Evolutionary conservation across 2,113 vertebrate species (phyloP).

Genomic region (Columbina picui): DNA sequence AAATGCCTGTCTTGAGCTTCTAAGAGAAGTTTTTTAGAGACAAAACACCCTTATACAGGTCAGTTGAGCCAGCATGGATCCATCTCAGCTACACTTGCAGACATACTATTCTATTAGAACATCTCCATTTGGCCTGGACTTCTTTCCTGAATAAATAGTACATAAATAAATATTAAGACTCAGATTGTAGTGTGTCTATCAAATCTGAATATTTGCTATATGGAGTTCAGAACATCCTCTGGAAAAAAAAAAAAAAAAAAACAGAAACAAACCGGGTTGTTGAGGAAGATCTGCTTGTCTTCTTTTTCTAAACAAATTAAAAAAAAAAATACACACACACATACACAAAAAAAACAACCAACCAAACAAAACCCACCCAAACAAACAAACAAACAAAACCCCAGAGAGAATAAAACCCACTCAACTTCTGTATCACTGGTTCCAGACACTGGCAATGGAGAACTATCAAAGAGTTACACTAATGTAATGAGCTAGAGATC

Average conservation of each 20-base stretch:
- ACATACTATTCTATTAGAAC: fast-evolving
- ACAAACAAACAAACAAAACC: no score
- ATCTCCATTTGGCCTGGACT: not conserved
- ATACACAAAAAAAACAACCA: no score
- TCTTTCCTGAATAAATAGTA: not conserved
- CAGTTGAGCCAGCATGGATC: not conserved
- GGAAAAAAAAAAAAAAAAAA: not conserved
- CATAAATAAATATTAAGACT: not conserved
- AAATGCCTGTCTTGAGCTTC: not conserved
- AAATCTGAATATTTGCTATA: not conserved
- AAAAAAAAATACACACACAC: no score
- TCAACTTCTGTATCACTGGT: fast-evolving
- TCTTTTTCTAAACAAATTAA: not conserved
- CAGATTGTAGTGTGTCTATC: fast-evolving
- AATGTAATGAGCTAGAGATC: fast-evolving
- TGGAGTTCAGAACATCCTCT: not conserved
- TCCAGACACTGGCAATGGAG: fast-evolving
- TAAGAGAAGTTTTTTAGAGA: not conserved
- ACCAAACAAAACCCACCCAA: no score
- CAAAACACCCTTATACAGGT: not conserved
- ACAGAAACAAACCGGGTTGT: not conserved
- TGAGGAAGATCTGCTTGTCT: not conserved
- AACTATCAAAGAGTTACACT: fast-evolving
- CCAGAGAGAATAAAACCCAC: not conserved
- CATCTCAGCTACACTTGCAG: not conserved